A percentile compares a stretch with the other conserved stretches of the same genome.
Conservation (phyloP, 2,113 vertebrate genomes). For the Orientallactaga bullata region DNA sequence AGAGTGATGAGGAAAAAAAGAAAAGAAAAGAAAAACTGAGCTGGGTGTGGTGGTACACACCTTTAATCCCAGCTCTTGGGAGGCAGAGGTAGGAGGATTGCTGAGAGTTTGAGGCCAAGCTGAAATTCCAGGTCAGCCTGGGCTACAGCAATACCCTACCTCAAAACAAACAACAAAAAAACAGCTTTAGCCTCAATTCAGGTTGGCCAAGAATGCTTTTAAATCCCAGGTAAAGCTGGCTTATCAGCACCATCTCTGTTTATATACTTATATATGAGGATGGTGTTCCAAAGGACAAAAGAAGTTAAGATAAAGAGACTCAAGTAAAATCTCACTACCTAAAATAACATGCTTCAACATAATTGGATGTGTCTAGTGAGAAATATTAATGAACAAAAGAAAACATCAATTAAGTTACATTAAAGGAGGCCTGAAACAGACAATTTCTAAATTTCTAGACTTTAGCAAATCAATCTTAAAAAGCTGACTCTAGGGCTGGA, state of each 20-base stretch:
- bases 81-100: no score
- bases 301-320: conserved; percentile 18
- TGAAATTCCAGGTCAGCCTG: no score
- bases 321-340: conserved; percentile 41
- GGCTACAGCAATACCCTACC: no score
- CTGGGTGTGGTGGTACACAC: no score
- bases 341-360: conserved; percentile 41
- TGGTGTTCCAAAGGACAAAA: conserved; percentile 11
- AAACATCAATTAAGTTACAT: neutral
- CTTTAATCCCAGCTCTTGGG: no score
- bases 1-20: no score
- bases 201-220: conserved; percentile 23
- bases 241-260: conserved; percentile 33
- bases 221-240: conserved; percentile 40
- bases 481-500: no score
- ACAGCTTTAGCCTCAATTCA: no score
- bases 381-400: conserved; percentile 38
- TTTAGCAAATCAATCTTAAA: conserved; percentile 35
- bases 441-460: conserved; percentile 9
- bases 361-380: conserved; percentile 10
- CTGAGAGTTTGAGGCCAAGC: no score
- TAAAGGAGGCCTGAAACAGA: conserved; percentile 26
- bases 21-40: no score
- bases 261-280: conserved; percentile 40
- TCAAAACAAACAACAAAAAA: no score